Conservation (phyloP, 2,888 invertebrate genomes). For the Sisyra terminalis region DNA sequence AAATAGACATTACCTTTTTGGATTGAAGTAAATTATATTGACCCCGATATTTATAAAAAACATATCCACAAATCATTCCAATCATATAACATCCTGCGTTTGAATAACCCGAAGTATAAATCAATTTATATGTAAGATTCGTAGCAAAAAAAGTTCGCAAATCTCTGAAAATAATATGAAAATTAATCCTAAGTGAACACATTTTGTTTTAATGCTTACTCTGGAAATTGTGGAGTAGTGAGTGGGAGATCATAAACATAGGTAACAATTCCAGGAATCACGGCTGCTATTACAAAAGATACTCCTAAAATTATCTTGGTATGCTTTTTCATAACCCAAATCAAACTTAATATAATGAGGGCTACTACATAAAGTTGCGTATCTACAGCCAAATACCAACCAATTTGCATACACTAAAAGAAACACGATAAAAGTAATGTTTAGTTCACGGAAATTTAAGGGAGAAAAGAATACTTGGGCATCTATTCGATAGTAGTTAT, state of each 20-base stretch:
- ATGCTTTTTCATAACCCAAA: neutral
- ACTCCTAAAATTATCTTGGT: neutral
- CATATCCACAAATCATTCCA: neutral
- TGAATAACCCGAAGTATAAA: neutral
- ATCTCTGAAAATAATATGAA: neutral
- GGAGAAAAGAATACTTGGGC: too few relatives aligned
- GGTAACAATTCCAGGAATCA: neutral
- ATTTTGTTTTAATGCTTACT: neutral
- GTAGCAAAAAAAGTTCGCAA: neutral
- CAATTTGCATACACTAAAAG: slow-evolving; percentile 2
- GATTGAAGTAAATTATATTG: too few relatives aligned
- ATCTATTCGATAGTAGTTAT: slow-evolving; percentile 16
- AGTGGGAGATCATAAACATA: neutral
- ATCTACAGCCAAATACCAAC: neutral
- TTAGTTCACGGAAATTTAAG: too few relatives aligned
- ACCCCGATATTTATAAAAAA: neutral
- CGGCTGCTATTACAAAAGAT: neutral
- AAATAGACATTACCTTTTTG: too few relatives aligned
- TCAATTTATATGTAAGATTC: neutral
- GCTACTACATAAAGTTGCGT: neutral
- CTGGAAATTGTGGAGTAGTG: neutral
- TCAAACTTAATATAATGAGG: neutral
- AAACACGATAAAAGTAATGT: too few relatives aligned
- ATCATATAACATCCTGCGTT: neutral
- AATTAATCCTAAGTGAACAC: neutral